Evolutionary conservation across 2,797 vertebrate species (phyloP).

Genomic region (Sebastes minor): DNA sequence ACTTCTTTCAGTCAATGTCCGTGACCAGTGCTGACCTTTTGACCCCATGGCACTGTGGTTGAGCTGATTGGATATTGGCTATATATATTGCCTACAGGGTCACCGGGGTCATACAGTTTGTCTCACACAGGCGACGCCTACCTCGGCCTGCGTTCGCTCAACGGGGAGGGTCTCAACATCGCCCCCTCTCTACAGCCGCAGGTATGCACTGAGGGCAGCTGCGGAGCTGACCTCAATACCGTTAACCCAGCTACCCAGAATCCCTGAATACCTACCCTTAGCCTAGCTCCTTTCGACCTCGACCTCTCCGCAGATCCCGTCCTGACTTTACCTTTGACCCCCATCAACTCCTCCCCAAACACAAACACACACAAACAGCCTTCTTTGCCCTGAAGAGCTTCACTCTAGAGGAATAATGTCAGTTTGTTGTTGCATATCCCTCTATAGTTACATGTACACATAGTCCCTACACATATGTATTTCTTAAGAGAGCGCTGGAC

Average conservation of each 20-base stretch:
- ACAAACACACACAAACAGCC: conserved; percentile 25
- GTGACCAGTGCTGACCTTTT: conserved; percentile 40
- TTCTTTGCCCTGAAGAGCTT: conserved; percentile 8
- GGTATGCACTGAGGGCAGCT: conserved; percentile 81
- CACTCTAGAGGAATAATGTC: neutral
- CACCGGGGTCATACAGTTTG: conserved; percentile 86
- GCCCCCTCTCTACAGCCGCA: conserved; percentile 85
- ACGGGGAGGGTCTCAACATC: conserved; percentile 82
- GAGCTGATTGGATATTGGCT: conserved; percentile 72
- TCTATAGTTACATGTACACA: neutral
- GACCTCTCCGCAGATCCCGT: conserved; percentile 47
- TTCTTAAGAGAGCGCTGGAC: neutral
- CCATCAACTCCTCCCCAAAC: conserved; percentile 8
- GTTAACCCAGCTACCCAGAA: conserved; percentile 43
- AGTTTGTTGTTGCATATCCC: neutral
- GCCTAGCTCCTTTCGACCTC: conserved; percentile 50
- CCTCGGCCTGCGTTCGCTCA: conserved; percentile 83
- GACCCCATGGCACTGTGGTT: conserved; percentile 37
- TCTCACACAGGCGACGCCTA: conserved; percentile 84
- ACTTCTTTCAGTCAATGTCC: neutral
- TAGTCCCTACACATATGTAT: neutral
- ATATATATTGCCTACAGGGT: conserved; percentile 80
- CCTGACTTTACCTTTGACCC: conserved; percentile 51
- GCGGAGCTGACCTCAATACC: conserved; percentile 67
- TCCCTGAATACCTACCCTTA: conserved; percentile 52